Percentiles rank a stretch among this genome's conserved stretches.
phyloP scores from a whole-genome alignment of 2,113 vertebrate genomes.

The Channa argus region DNA sequence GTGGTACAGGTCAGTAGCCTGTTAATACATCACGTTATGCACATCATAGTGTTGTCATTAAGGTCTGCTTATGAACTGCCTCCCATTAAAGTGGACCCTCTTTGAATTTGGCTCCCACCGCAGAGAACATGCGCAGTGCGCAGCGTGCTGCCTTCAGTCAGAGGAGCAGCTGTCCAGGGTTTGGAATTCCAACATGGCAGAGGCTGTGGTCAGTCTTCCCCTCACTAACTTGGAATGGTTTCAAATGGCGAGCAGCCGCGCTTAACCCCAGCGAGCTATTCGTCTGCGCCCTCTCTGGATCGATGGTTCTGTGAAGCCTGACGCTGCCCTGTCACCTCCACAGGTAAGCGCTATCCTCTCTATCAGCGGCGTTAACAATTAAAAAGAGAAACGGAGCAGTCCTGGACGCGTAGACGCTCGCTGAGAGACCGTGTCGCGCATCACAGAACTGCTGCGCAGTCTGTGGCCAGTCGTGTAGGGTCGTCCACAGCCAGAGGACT shows the following conservation, averaged over 20 bases:
- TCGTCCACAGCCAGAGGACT: background rate
- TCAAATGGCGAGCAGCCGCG: slow-evolving; percentile 91
- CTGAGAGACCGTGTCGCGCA: slow-evolving; percentile 58
- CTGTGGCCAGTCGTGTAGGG: slow-evolving; percentile 35
- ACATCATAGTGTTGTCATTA: slow-evolving; percentile 2
- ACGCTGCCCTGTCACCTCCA: slow-evolving; percentile 86
- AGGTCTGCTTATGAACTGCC: slow-evolving; percentile 32
- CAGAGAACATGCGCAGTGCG: slow-evolving; percentile 92
- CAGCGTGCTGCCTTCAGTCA: slow-evolving; percentile 90
- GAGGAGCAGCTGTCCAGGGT: slow-evolving; percentile 97
- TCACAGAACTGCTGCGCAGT: slow-evolving; percentile 79
- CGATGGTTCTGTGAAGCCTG: slow-evolving; percentile 89
- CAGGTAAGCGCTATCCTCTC: slow-evolving; percentile 89
- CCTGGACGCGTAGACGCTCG: slow-evolving; percentile 71
- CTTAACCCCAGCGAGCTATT: slow-evolving; percentile 87
- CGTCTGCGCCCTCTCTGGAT: slow-evolving; percentile 88
- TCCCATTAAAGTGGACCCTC: slow-evolving; percentile 73
- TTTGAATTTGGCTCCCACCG: slow-evolving; percentile 95
- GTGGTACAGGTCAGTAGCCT: background rate
- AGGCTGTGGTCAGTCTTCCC: slow-evolving; percentile 96
- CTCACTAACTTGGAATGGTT: slow-evolving; percentile 98
- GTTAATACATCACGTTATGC: slow-evolving; percentile 16
- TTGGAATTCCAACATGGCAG: slow-evolving; percentile 99
- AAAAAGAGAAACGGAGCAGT: slow-evolving; percentile 69
- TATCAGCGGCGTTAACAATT: slow-evolving; percentile 82